Percentiles rank a stretch among this genome's conserved stretches.
phyloP scores from a whole-genome alignment of 2,888 invertebrate genomes.

The Tigriopus californicus region DNA sequence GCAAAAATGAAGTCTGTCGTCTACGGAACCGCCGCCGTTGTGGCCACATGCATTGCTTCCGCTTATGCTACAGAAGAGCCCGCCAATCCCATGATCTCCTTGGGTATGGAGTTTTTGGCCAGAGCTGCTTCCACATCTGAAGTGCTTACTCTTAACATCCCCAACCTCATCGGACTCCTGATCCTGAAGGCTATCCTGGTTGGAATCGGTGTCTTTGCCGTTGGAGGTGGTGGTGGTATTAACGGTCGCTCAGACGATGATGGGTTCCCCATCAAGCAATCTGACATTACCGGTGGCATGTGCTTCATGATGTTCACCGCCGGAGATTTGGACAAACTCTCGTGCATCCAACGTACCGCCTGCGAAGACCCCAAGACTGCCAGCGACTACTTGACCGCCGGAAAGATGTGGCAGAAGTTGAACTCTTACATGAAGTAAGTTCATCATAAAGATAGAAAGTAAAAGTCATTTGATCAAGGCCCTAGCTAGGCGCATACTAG shows the following conservation, averaged over 20 bases:
- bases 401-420: slow-evolving; percentile 51
- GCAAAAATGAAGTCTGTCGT: no score
- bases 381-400: slow-evolving; percentile 51
- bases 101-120: slow-evolving; percentile 18
- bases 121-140: slow-evolving; percentile 23
- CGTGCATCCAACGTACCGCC: slow-evolving; percentile 53
- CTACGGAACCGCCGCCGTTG: no score
- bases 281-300: slow-evolving; percentile 26
- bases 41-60: no score
- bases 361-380: slow-evolving; percentile 54
- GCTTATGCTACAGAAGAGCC: no score
- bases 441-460: not conserved
- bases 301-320: slow-evolving; percentile 48
- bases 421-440: slow-evolving; percentile 46
- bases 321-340: slow-evolving; percentile 38
- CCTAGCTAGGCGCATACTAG: not conserved
- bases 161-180: slow-evolving; percentile 56
- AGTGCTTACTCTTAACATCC: slow-evolving; percentile 61
- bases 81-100: slow-evolving; percentile 13
- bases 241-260: not conserved
- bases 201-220: slow-evolving; percentile 46
- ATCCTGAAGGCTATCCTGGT: slow-evolving; percentile 61
- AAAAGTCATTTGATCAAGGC: not conserved
- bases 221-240: slow-evolving; percentile 20
- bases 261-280: not conserved